These are phyloP conservation scores for Hippopotamus amphibius DNA, from an alignment of 2,113 vertebrate genomes.

Conservation along the genomic window DNA sequence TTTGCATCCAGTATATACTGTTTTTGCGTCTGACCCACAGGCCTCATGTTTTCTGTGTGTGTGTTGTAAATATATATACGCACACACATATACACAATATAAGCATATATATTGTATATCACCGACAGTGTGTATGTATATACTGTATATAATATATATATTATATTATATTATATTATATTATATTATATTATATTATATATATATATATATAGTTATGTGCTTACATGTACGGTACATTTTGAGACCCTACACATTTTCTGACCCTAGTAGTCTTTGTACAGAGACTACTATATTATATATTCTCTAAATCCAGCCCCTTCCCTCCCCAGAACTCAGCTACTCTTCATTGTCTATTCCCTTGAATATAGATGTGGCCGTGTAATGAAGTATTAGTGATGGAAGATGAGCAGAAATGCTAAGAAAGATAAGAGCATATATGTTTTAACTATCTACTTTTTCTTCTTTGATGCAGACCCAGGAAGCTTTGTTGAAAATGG, in stretches of 20 bases:
- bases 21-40: not conserved
- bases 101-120: not conserved
- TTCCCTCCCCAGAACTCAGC: not conserved
- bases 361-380: not conserved
- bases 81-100: no score
- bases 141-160: not conserved
- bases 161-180: no score
- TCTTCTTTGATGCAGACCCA: not conserved
- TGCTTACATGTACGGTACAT: not conserved
- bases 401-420: not conserved
- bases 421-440: not conserved
- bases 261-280: not conserved
- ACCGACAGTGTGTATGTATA: not conserved
- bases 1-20: not conserved
- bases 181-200: not conserved
- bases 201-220: not conserved
- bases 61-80: no score
- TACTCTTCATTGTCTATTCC: not conserved
- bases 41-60: not conserved
- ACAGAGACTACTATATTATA: not conserved
- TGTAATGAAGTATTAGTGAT: not conserved
- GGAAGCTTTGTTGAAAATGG: not conserved
- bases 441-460: not conserved
- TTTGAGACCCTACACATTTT: not conserved
- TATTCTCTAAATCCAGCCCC: not conserved